Evolutionary conservation across 92 coral and sea anemone genomes (phyloP), one percentile per base, ranked within the genome.

Genomic region (Actinostola sp.): DNA sequence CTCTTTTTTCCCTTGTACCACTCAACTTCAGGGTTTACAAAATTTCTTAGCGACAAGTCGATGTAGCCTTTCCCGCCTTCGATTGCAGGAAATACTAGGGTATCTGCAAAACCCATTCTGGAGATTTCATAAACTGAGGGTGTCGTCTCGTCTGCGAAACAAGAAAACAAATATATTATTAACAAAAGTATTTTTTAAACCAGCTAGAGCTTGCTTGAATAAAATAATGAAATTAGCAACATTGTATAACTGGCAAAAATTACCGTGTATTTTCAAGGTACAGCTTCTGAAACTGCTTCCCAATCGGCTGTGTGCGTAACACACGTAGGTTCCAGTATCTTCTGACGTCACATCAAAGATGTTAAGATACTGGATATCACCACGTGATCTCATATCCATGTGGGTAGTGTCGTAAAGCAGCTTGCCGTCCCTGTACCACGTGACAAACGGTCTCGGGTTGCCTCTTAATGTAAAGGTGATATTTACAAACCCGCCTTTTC

Each of bases 281-380:
- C 88, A 92, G 28, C 84, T 92, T 44, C 91, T 86, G 29, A 79
- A 79, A 14, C 69, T 86, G 61, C 88, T 80, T 28, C 99, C 99
- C 29, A 83, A 83, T 42, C 81, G 85, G 73, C 84, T 95, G 16
- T 88, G 76, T 14, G 99, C 99, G 52, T 85, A 89, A 75, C 99
- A 95, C 43, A 89, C 89, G 77, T 92, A 95, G 39, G 82, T 71
- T 0, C 99, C 99, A 54, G 97, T 82, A 64, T 95, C 97, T 19
- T 82, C 91, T 32, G 88, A 73, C 21, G 76, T 68, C 11, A 88
- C 86, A 76, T 84, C 83, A 63, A 81, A 76, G 28, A 95, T 64
- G 63, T 86, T 84, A 21, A 85, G 76, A 24, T 86, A 65, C 54
- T 76, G 93, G 48, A 75, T 89, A 59, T 87, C 92, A 7, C 84